Conservation (phyloP, 2,888 invertebrate species). For the Oxystoma pomonae region DNA sequence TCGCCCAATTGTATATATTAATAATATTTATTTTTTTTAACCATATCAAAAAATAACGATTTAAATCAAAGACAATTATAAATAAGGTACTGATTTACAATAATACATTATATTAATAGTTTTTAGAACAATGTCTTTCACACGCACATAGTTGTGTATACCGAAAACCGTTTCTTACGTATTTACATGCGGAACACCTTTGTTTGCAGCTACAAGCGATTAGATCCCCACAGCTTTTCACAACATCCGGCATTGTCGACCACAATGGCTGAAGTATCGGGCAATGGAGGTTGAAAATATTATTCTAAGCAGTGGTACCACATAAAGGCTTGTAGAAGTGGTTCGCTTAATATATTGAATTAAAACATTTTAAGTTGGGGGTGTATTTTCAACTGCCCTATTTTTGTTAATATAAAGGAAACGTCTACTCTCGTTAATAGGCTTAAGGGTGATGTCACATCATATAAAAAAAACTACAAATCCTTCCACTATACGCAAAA, state of each 20-base stretch:
- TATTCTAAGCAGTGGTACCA: neutral
- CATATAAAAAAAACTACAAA: neutral
- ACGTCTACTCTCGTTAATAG: neutral
- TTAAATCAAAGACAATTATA: no score
- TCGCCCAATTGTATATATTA: no score
- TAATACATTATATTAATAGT: no score
- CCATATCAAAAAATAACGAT: no score
- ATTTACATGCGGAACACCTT: conserved; percentile 5
- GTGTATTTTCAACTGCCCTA: no score
- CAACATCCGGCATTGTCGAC: conserved; percentile 8
- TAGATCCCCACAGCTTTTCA: conserved; percentile 6
- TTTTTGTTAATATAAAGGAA: neutral
- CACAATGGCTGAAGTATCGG: conserved; percentile 9
- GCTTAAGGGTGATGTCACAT: no score
- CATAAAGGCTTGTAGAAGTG: no score
- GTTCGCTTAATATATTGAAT: no score
- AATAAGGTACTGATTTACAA: no score
- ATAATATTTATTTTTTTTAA: no score
- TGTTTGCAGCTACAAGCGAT: conserved; percentile 9
- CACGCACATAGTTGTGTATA: conserved; percentile 4
- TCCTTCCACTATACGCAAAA: neutral
- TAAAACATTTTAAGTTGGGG: no score
- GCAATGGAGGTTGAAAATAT: neutral
- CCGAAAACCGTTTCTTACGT: conserved; percentile 6
- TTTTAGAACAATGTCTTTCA: conserved; percentile 8